Base-by-base conservation (phyloP, 2,797 vertebrate species). In the Tokudaia tokunoshimensis region DNA sequence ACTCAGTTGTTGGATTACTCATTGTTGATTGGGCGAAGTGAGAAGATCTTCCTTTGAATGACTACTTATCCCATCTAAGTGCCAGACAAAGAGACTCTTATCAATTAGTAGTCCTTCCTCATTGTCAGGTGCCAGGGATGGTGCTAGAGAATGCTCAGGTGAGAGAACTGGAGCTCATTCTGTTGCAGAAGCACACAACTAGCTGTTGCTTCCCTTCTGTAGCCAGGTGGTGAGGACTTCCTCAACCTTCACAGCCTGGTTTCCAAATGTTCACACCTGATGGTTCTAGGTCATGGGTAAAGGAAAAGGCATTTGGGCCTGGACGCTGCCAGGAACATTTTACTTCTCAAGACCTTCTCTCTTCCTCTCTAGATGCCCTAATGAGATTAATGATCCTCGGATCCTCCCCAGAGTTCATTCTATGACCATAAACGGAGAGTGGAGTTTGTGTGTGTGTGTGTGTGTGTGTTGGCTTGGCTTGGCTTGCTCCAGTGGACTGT, bases 231-330 rank as follows among this genome's bases (percentile, higher is more conserved):
- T 4, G 24, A 84, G 61, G 63, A 82, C 44, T 89, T 14, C 47
- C 26, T 70, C 29, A 55, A 29, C 57, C n/a, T 83, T 52, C 65
- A 50, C 24, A 3, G 7, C 1, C 57, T 22, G 31, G 8, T n/a
- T 55, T 34, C 50, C 3, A 1, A 31, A 85, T 50, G 17, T 91
- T 83, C 91, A 88, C 29, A 52, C 4, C 85, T 61, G 7, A n/a
- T 47, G 34, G 19, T n/a, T 86, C 41, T 50, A 82, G 76, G 29
- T 93, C 59, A 24, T 6, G 2, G 31, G 57, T 34, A 22, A 96
- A 63, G 37, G n/a, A 86, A 91, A 74, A 95, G 70, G 81, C 74
- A 76, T 75, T 82, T 91, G 89, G 74, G 63, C 22, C 88, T 9
- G 52, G 31, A 67, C 7, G 6, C 9, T 75, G 80, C 85, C 83